A percentile compares a stretch with the other conserved stretches of the same genome.
Conservation (phyloP, 2,113 vertebrate genomes). For the Urocolius indicus region DNA sequence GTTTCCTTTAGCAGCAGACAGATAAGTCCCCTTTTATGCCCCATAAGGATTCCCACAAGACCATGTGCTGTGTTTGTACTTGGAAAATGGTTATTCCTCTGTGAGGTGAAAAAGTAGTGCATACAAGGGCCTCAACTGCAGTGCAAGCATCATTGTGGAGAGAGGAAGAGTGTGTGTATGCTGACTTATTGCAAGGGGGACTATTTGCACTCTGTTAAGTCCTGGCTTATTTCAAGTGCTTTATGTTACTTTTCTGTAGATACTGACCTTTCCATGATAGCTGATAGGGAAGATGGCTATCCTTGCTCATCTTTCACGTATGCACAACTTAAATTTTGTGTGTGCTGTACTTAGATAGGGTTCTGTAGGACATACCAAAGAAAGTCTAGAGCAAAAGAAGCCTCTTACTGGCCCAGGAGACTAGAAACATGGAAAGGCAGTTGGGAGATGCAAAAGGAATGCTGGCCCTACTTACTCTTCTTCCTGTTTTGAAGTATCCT, state of each 20-base stretch:
- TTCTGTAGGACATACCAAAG: not conserved
- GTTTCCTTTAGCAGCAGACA: not conserved
- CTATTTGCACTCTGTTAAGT: not conserved
- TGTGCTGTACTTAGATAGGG: not conserved
- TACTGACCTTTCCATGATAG: not conserved
- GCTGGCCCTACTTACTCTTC: not conserved
- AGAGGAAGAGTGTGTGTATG: not conserved
- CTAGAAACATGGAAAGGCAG: not conserved
- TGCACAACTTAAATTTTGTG: not conserved
- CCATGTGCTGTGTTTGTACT: not conserved
- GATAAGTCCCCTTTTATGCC: not conserved
- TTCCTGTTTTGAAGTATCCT: not conserved
- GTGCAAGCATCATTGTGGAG: not conserved
- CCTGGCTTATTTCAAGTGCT: not conserved
- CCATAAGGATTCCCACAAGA: not conserved
- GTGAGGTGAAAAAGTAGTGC: not conserved
- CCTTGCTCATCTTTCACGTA: not conserved
- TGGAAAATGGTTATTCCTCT: not conserved
- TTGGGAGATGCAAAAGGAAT: not conserved
- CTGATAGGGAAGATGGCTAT: not conserved
- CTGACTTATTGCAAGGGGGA: not conserved
- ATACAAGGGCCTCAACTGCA: not conserved
- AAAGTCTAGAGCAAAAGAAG: not conserved
- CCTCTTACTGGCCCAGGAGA: not conserved
- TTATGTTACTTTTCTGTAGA: not conserved